Base-by-base conservation (phyloP, 2,888 invertebrate genomes). In the Agrilus cyanescens region DNA sequence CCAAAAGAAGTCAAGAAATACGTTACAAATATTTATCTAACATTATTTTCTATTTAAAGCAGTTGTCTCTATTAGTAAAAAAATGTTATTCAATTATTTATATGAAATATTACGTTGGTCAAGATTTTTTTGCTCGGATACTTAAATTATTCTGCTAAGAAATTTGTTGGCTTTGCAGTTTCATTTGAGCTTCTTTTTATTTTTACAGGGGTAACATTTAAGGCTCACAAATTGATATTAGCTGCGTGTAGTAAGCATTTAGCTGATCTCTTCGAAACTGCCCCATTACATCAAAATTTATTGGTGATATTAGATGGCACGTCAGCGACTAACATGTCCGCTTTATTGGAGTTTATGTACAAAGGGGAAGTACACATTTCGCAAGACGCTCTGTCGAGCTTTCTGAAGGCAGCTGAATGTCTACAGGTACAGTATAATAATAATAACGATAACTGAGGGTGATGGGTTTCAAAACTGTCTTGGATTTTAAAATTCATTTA, bases 241-340 rank as follows among this genome's bases (percentile, higher is more conserved):
- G 90, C 90, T 56, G 90, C 90, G 62, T 89, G 89, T 75, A 89
- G 89, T 71, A 90, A 89, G 68, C 89, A 90, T 67, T 84, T 90
- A 69, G 88, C 89, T 62, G 89, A 89, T 70, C 69, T 90, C 55
- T 90, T 90, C 70, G 89, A 89, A 72, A 80, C 83, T 52, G 87
- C 88, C 54, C 87, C 88, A 45, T 75, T 80, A 40, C 78, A 82
- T 60, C 82, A 83, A 65, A 82, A 82, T 48, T 80, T 88, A 61
- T 83, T 88, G 60, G 87, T 90, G 61, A 88, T 90, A 63, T 72
- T 90, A 66, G 89, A 90, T 68, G 89, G 89, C 52, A 90, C 89
- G 55, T 81, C 85, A 54, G 87, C 89, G 46, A 82, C 85, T 62
- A 89, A 90, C 68, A 88, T 90, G 87, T 83, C 87, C 52, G 88